Conservation (phyloP, 2,888 invertebrate species). For the Drosophila paramelanica region DNA sequence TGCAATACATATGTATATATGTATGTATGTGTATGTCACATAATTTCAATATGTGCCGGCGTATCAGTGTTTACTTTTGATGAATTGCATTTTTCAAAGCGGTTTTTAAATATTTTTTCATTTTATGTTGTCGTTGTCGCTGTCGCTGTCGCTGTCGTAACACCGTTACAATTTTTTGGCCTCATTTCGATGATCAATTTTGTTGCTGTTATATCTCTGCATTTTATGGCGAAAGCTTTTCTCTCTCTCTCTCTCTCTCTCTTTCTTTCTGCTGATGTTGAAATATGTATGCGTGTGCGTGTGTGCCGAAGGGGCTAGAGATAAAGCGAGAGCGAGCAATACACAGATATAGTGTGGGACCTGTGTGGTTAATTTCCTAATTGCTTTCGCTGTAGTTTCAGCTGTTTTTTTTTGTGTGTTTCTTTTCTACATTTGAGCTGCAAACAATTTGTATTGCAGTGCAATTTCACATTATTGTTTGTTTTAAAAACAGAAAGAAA, state of each 20-base stretch:
- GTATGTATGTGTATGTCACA: slow-evolving; percentile 15
- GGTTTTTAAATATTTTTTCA: slow-evolving; percentile 27
- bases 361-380: slow-evolving; percentile 40
- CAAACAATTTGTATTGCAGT: background rate
- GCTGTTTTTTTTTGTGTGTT: slow-evolving; percentile 4
- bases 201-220: slow-evolving; percentile 36
- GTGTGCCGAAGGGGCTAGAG: background rate
- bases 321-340: background rate
- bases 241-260: slow-evolving; percentile 19
- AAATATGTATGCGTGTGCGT: slow-evolving; percentile 11
- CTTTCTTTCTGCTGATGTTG: slow-evolving; percentile 24
- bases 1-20: background rate
- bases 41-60: slow-evolving; percentile 39
- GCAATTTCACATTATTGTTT: background rate
- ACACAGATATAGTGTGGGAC: slow-evolving; percentile 6
- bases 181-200: slow-evolving; percentile 53
- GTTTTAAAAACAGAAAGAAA: background rate
- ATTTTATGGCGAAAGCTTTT: slow-evolving; percentile 30
- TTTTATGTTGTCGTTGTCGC: slow-evolving; percentile 20
- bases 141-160: slow-evolving; percentile 37
- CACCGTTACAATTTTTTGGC: slow-evolving; percentile 44
- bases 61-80: slow-evolving; percentile 46
- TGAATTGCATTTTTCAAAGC: slow-evolving; percentile 47
- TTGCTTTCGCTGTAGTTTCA: slow-evolving; percentile 34
- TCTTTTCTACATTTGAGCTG: slow-evolving; percentile 6